Evolutionary conservation across 1,140 invertebrate genomes (phyloP), one percentile per base, ranked within the genome.

Genomic region (Mizuhopecten yessoensis): DNA sequence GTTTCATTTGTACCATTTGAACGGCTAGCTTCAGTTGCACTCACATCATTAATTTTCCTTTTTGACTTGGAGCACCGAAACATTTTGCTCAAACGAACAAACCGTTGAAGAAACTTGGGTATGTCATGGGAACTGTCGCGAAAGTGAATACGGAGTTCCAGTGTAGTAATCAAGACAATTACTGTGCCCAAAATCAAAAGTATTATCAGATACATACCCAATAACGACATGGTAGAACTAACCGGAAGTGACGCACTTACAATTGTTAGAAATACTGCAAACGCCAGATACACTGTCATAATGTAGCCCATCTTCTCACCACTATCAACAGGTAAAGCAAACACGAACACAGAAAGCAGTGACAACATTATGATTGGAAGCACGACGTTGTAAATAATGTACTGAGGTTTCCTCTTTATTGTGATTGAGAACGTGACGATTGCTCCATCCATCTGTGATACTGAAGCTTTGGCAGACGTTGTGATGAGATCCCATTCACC

Each of bases 231-330:
- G 23, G 33, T 88, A n/a, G 93, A 93, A 10, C 92, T 94, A 13
- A 86, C 49, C 9, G 94, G 94, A 75, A 94, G 91, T n/a, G 88
- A 34, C 17, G 89, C 39, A 11, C 87, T 49, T 5, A 94, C 88
- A 1, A 93, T 90, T 5, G 88, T 92, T 45, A 94, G 86, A 75
- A 94, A 94, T 7, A 94, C 93, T 11, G 93, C 92, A 36, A 94
- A 87, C 1, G 94, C 92, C n/a, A 94, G 87, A 34, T 94, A 93
- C 3, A 93, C 92, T 23, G 93, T 93, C 33, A 94, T 42, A 3
- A 87, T 39, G 39, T 91, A 94, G 13, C 90, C 75, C 42, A 93
- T 88, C 86, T 92, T 92, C 34, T 94, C 94, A 20, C 94, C 94
- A 23, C 90, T 57, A 7, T 92, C 90, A 0, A 86, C 90, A 7